These are phyloP conservation scores for Osmerus eperlanus DNA, from an alignment of 2,113 vertebrate genomes.

Conservation along the genomic window DNA sequence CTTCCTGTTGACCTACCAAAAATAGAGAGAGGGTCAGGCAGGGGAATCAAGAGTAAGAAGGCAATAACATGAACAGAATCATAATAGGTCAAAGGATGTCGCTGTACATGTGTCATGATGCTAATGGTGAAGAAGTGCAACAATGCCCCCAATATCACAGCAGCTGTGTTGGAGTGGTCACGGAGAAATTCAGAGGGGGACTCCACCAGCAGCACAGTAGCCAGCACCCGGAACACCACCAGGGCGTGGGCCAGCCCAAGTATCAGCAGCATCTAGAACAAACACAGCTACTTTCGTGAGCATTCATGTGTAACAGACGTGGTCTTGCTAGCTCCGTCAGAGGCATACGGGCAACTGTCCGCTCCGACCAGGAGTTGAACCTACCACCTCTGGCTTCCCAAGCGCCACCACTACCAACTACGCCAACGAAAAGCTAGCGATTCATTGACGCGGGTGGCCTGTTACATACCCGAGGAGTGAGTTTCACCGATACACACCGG, in stretches of 20 bases:
- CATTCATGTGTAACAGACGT: no score
- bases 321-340: no score
- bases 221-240: constrained; percentile 83
- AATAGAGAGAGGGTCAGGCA: neutral
- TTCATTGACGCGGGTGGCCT: no score
- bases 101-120: constrained; percentile 77
- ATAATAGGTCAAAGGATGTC: neutral
- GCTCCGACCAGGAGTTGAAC: no score
- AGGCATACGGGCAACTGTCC: no score
- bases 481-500: no score
- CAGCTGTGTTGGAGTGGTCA: constrained; percentile 68
- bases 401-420: no score
- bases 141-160: constrained; percentile 77
- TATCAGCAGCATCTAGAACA: constrained; percentile 76
- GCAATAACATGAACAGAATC: neutral
- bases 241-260: constrained; percentile 80
- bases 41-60: neutral
- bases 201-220: constrained; percentile 62
- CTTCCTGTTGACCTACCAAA: constrained; percentile 76
- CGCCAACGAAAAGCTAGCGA: no score
- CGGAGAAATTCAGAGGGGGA: constrained; percentile 53
- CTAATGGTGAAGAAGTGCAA: constrained; percentile 86
- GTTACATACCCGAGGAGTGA: no score
- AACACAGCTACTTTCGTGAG: neutral
- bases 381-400: no score